Conservation (phyloP, 2,888 invertebrate genomes). For the Lepas anatifera region DNA sequence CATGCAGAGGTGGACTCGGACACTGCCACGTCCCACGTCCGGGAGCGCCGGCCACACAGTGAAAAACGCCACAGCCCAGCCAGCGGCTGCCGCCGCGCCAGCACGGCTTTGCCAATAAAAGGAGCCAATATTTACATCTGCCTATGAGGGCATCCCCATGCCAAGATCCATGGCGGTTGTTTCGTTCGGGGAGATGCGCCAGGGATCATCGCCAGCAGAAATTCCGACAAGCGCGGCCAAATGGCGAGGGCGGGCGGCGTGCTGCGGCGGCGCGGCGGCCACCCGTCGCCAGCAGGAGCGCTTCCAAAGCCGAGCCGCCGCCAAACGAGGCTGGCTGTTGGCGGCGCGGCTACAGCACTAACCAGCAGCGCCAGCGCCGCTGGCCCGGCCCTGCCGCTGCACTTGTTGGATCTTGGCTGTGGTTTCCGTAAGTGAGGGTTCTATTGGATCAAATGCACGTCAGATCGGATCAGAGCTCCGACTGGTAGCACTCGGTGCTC, state of each 20-base stretch:
- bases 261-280: not conserved
- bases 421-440: too few relatives aligned
- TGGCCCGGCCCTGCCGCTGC: not conserved
- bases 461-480: too few relatives aligned
- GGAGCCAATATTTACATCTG: slow-evolving; percentile 12
- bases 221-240: slow-evolving; percentile 8
- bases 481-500: too few relatives aligned
- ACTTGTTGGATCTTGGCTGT: too few relatives aligned
- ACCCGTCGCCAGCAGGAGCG: slow-evolving; percentile 1
- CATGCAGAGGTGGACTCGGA: too few relatives aligned
- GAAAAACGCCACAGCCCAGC: not conserved
- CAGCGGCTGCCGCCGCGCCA: not conserved
- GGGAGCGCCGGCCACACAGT: not conserved
- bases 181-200: slow-evolving; percentile 6
- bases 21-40: not conserved
- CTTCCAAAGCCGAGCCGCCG: not conserved
- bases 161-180: slow-evolving; percentile 11
- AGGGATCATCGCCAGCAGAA: slow-evolving; percentile 11
- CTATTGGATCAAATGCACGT: too few relatives aligned
- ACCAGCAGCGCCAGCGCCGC: too few relatives aligned
- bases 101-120: slow-evolving; percentile 3
- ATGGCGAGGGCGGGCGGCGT: not conserved
- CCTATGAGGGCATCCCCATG: slow-evolving; percentile 11
- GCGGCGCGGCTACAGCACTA: too few relatives aligned
- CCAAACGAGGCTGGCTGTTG: slow-evolving; percentile 2